Evolutionary conservation across 2,113 vertebrate genomes (phyloP), one percentile per base, ranked within the genome.

Genomic region (Siphamia tubifer): DNA sequence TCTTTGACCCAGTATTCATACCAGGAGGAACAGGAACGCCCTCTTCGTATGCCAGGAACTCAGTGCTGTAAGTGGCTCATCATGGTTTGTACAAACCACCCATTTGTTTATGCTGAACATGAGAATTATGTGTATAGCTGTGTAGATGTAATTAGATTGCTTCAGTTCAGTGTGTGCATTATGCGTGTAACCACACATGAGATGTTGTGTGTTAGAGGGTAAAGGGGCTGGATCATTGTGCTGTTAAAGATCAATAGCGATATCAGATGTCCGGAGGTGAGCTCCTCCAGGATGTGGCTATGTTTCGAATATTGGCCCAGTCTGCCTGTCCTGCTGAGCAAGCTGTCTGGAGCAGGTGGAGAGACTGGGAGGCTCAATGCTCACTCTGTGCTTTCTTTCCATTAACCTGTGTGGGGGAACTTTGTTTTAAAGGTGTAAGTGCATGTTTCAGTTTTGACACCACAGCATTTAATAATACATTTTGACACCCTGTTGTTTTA

Each of bases 31-130:
- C 94, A 94, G 47, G 96, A 99, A 61, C 94, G 94, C 30, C 96
- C 96, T 10, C 92, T 99, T 20, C 93, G 95, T 0, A 94, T 92
- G 5, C 96, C 94, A 2, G 90, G 93, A 77, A 95, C 94, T 4
- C 97, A 98, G 86, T 99, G 97, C 83, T 99, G 97, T 99, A 92
- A 97, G 97, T 96, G 48, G 54, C 76, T 7, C 1, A 17, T 77
- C 15, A 2, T 58, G 61, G 27, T 68, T 73, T 51, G 20, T 20
- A 39, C 42, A 58, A 56, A 68, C 20, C 25, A 63, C 12, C 34
- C 43, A 12, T 65, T 45, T 53, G 8, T 66, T 61, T 77, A 16
- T 69, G 56, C 48, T 27, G 28, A 78, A 49, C 55, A 60, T 58
- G 52, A 67, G 3, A 69, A 68, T 65, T 17, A 56, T 57, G 19